Base-by-base conservation (phyloP, 2,113 vertebrate genomes). In the Regulus satrapa region DNA sequence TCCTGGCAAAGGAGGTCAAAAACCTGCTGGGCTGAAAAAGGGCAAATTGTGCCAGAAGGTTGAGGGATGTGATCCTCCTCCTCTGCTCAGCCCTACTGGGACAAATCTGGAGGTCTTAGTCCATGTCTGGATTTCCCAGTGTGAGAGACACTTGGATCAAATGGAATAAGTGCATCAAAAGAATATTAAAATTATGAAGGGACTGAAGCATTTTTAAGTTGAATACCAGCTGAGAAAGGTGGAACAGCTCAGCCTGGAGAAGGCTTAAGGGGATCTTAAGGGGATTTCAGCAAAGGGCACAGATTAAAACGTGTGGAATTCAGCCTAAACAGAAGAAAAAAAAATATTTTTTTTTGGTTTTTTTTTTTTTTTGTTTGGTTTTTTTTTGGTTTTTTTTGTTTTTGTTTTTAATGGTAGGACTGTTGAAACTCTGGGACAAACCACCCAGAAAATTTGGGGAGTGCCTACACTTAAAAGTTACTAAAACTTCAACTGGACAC, bases 401-500 rank as follows among this genome's bases (percentile, higher is more conserved):
- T 41, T 29, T 25, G 8, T 26, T 23, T 43, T 74, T 43, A 24
- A 32, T 5, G 45, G 8, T 26, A 51, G 6, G 32, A 63, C 4
- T 23, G 16, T 19, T 34, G 11, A 38, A 67, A 43, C 55, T 81
- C 23, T 34, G 15, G 18, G 11, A 40, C 6, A 69, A 83, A 40
- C 0, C 1, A 59, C 40, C 1, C 24, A 54, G 34, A 73, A 23
- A 51, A 3, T 36, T 46, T 66, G 7, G 6, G 6, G 20, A 28
- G 7, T 56, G 4, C 41, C 43, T 34, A 29, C 12, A 13, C 16
- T 56, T 85, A 28, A 43, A 5, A 19, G 10, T 29, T 21, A n/a
- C 13, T 64, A 43, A 55, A 46, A 67, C 7, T 3, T 21, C 0
- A 0, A 34, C 9, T 58, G 21, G 19, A 58, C 19, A 36, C 4